Evolutionary conservation across 2,888 invertebrate genomes (phyloP).

Genomic region (Leucozona laternaria): DNA sequence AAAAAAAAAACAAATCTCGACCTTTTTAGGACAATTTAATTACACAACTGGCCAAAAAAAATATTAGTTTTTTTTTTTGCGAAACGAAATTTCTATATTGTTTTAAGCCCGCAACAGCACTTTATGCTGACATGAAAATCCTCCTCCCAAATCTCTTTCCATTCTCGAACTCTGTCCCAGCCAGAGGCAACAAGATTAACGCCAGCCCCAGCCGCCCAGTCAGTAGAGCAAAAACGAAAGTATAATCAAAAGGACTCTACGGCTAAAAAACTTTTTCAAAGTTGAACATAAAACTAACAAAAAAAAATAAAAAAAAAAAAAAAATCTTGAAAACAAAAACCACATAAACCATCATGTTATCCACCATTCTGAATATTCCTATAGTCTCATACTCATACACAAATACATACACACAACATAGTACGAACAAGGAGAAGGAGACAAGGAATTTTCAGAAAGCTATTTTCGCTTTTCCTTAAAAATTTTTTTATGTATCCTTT

Average conservation of each 20-base stretch:
- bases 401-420: background rate
- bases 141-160: background rate
- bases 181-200: conserved; percentile 35
- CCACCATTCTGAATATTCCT: conserved; percentile 6
- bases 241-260: conserved; percentile 19
- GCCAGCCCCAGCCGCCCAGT: background rate
- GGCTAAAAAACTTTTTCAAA: conserved; percentile 50
- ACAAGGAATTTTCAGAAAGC: background rate
- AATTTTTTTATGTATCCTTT: background rate
- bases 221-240: conserved; percentile 8
- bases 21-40: conserved; percentile 62
- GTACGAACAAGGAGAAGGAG: background rate
- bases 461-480: background rate
- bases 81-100: conserved; percentile 26
- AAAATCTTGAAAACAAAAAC: conserved; percentile 38
- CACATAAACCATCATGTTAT: conserved; percentile 5
- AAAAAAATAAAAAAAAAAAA: background rate
- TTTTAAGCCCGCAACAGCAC: conserved; percentile 30
- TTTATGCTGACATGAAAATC: conserved; percentile 55
- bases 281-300: conserved; percentile 48
- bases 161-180: background rate
- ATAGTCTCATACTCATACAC: background rate
- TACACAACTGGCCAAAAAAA: conserved; percentile 40
- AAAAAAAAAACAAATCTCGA: conserved; percentile 33
- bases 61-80: background rate